Evolutionary conservation across 2,113 vertebrate genomes (phyloP).

Genomic region (Pelodiscus sinensis): DNA sequence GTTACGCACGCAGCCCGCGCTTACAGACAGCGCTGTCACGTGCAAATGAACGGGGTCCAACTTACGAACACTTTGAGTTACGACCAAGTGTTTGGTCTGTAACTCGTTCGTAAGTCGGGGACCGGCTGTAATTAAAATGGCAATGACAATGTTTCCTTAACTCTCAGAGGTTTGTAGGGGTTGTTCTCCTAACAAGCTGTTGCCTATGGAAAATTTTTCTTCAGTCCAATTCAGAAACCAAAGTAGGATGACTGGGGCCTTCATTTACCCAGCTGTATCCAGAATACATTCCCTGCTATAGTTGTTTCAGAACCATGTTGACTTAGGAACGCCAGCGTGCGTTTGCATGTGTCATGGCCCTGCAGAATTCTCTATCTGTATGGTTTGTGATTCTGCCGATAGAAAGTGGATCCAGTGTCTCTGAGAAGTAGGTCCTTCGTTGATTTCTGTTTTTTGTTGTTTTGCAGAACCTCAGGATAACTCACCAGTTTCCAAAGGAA

Average conservation of each 20-base stretch:
- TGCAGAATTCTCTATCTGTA: not conserved
- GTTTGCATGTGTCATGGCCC: not conserved
- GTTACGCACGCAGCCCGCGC: no score
- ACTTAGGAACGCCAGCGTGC: not conserved
- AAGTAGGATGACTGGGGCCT: not conserved
- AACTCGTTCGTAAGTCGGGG: no score
- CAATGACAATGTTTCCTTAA: not conserved
- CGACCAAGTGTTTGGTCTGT: no score
- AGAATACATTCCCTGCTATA: not conserved
- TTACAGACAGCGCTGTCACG: no score
- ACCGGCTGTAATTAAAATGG: not conserved
- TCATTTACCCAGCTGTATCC: not conserved
- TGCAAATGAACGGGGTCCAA: no score
- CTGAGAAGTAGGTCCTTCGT: not conserved
- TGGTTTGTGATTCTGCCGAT: not conserved
- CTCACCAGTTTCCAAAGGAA: slow-evolving; percentile 8
- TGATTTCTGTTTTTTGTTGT: not conserved
- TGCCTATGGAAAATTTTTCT: not conserved
- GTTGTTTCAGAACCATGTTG: not conserved
- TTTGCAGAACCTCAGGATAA: slow-evolving; percentile 67
- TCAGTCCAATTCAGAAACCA: not conserved
- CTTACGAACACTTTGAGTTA: no score
- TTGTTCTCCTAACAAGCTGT: not conserved
- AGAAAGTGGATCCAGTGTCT: not conserved
- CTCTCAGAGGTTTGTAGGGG: not conserved